Percentiles rank a stretch among this genome's conserved stretches.
phyloP scores from a whole-genome alignment of 2,888 invertebrate species.

The Linyphia triangularis region DNA sequence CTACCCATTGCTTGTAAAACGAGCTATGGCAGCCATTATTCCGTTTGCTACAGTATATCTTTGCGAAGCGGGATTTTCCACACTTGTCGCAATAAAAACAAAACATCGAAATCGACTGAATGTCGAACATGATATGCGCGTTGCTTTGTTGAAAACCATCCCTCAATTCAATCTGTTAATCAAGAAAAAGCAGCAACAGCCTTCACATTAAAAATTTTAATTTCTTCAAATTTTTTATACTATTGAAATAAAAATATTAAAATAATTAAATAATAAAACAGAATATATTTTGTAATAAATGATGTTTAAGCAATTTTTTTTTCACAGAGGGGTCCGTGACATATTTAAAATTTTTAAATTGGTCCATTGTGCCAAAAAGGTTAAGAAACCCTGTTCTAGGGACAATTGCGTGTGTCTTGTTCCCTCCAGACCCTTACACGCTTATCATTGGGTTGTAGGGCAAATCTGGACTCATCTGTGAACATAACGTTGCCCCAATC shows the following conservation, averaged over 20 bases:
- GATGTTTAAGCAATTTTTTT: constrained; percentile 61
- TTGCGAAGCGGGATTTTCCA: constrained; percentile 57
- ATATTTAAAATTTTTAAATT: constrained; percentile 59
- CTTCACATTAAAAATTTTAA: constrained; percentile 56
- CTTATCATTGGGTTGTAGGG: no score
- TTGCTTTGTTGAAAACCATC: constrained; percentile 62
- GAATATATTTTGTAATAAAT: constrained; percentile 55
- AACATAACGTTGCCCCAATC: no score
- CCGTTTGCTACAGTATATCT: constrained; percentile 62
- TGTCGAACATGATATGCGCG: constrained; percentile 54
- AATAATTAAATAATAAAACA: constrained; percentile 55
- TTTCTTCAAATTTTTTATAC: constrained; percentile 56
- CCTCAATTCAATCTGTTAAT: constrained; percentile 59
- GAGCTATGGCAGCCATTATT: constrained; percentile 60
- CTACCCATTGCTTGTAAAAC: constrained; percentile 58
- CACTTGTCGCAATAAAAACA: constrained; percentile 58
- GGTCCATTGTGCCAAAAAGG: constrained; percentile 63
- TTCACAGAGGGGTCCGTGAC: constrained; percentile 51
- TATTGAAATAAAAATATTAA: constrained; percentile 64
- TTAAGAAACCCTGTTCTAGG: constrained; percentile 32
- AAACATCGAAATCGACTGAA: constrained; percentile 58
- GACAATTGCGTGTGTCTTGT: no score
- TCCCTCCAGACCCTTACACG: no score
- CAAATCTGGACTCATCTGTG: no score
- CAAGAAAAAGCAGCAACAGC: constrained; percentile 62